phyloP scores from a whole-genome alignment of 2,888 invertebrate species.

The Rutpela maculata region DNA sequence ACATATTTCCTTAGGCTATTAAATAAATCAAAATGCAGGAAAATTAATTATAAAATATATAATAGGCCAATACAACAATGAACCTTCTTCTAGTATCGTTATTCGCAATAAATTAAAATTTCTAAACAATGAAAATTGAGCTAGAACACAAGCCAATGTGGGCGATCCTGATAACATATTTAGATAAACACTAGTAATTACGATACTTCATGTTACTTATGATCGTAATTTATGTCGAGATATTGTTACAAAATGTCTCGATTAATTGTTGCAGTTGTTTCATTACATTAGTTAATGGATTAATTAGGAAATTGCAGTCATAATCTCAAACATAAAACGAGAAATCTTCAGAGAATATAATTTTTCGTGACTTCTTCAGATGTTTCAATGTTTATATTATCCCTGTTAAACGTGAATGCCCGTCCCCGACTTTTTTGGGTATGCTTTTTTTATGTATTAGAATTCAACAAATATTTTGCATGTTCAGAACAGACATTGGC shows the following conservation, averaged over 20 bases:
- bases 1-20: not conserved
- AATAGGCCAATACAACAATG: slow-evolving; percentile 20
- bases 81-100: slow-evolving; percentile 18
- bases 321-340: slow-evolving; percentile 1
- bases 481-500: too few relatives aligned
- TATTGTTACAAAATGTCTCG: slow-evolving; percentile 48
- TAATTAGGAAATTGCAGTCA: slow-evolving; percentile 4
- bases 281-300: not conserved
- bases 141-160: slow-evolving; percentile 45
- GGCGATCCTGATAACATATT: slow-evolving; percentile 54
- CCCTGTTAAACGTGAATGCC: too few relatives aligned
- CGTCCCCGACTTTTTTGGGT: too few relatives aligned
- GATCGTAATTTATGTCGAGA: slow-evolving; percentile 51
- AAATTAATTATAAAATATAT: slow-evolving; percentile 22
- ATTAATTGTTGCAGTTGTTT: slow-evolving; percentile 41
- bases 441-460: too few relatives aligned
- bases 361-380: not conserved
- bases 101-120: slow-evolving; percentile 41
- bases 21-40: not conserved
- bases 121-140: slow-evolving; percentile 47
- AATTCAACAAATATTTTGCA: too few relatives aligned
- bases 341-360: not conserved
- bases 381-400: too few relatives aligned
- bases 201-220: slow-evolving; percentile 45
- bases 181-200: slow-evolving; percentile 51